These are phyloP conservation scores for Chloroclysta siterata DNA, from an alignment of 2,888 invertebrate genomes.

Conservation along the genomic window DNA sequence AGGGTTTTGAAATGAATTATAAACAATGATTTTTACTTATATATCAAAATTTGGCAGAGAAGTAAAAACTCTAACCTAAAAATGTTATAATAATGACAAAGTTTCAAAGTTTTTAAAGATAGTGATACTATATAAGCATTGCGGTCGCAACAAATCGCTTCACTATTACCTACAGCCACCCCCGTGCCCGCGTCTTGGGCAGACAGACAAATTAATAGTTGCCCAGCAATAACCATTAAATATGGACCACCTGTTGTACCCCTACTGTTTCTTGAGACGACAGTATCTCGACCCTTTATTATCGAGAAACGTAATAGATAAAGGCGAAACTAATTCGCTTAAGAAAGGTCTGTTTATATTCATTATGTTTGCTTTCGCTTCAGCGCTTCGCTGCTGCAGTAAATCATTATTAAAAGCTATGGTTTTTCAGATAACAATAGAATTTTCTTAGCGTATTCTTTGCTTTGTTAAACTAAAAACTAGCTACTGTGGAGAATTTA, in stretches of 20 bases:
- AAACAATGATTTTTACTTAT: too few relatives aligned
- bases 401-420: conserved; percentile 17
- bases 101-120: too few relatives aligned
- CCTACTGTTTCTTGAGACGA: conserved; percentile 37
- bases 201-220: conserved; percentile 70
- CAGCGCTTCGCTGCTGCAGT: conserved; percentile 18
- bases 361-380: conserved; percentile 24
- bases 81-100: too few relatives aligned
- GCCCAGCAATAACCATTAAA: conserved; percentile 67
- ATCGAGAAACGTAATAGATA: conserved; percentile 31
- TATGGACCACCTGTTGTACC: conserved; percentile 71
- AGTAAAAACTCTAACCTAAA: too few relatives aligned
- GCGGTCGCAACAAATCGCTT: conserved; percentile 34
- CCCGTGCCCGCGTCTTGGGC: conserved; percentile 46
- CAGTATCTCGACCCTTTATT: conserved; percentile 35
- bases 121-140: conserved; percentile 1
- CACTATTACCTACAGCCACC: conserved; percentile 50
- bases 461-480: conserved; percentile 1
- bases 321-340: conserved; percentile 31
- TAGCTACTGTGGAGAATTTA: conserved; percentile 4
- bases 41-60: too few relatives aligned
- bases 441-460: conserved; percentile 5
- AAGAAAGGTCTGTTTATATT: conserved; percentile 28
- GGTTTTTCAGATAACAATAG: conserved; percentile 1
- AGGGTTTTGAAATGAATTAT: too few relatives aligned